Base-by-base conservation (phyloP, 2,797 vertebrate genomes). In the Poeciliopsis paucimaculata region DNA sequence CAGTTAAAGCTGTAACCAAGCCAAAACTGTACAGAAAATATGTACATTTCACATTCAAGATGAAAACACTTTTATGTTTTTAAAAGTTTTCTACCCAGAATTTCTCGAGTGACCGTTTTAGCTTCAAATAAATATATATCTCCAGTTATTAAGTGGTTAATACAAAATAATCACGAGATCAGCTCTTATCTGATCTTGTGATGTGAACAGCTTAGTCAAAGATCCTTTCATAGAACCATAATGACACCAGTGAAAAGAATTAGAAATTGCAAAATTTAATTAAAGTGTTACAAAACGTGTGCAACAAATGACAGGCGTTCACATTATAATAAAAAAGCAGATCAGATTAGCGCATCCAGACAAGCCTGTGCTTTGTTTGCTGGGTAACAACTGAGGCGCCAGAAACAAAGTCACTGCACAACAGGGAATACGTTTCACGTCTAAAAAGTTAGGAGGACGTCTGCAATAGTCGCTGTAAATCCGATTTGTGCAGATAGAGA, bases 251-350 rank as follows among this genome's bases (percentile, higher is more conserved):
- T 51, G 47, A 78, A 76, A 39, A 23, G 43, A 70, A 62, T 31
- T 0, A 41, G 81, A 77, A 80, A 84, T 72, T 81, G 73, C 74
- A 82, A 86, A 85, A 91, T 39, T 73, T 41, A 72, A 62, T 74
- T 81, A n/a, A 43, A 81, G 83, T 71, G 86, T 62, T 64, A 43
- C 13, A 36, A 36, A 82, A 87, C 77, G 84, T 11, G 62, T 78
- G 73, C 51, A 76, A 77, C 13, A 68, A n/a, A 77, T 66, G 51
- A 79, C 31, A 2, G 55, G 8, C 16, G 47, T 10, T 60, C 64
- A 49, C 2, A 28, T 60, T 68, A 11, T 12, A 41, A 41, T 39
- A 41, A 70, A 43, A 70, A 26, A 41, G 31, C 28, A 34, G 34
- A 39, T 66, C 12, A 23, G 62, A 39, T 66, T 11, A 23, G 62